These are phyloP conservation scores for Lucifuga dentata DNA, from an alignment of 2,113 vertebrate genomes.

Conservation along the genomic window DNA sequence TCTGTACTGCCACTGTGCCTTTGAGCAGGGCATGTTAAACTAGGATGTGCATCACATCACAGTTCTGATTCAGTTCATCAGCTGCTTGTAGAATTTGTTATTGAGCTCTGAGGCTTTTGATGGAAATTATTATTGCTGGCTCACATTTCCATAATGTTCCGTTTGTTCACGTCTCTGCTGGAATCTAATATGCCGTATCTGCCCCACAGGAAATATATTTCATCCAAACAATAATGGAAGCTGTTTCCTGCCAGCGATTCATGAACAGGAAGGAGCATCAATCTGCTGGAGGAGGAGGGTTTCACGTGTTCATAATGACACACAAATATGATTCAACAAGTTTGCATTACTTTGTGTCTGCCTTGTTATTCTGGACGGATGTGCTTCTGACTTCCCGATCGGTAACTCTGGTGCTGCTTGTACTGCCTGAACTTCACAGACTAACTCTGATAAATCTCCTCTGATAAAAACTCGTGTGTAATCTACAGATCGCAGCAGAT, in stretches of 20 bases:
- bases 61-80: slow-evolving; percentile 13
- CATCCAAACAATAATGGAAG: slow-evolving; percentile 30
- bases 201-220: slow-evolving; percentile 48
- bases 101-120: slow-evolving; percentile 38
- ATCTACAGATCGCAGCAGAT: too few relatives aligned
- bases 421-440: too few relatives aligned
- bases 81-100: slow-evolving; percentile 37
- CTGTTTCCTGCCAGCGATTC: neutral
- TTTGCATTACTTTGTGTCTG: slow-evolving; percentile 10
- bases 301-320: slow-evolving; percentile 1
- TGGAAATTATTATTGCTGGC: slow-evolving; percentile 42
- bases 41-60: neutral
- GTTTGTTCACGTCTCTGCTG: slow-evolving; percentile 21
- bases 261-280: too few relatives aligned
- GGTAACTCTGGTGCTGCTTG: too few relatives aligned
- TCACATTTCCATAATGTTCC: slow-evolving; percentile 55
- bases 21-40: slow-evolving; percentile 10
- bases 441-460: too few relatives aligned
- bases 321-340: neutral
- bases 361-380: slow-evolving; percentile 12
- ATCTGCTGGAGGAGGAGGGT: too few relatives aligned
- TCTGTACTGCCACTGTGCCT: slow-evolving; percentile 18
- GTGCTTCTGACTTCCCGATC: too few relatives aligned
- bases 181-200: slow-evolving; percentile 42
- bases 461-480: too few relatives aligned